Evolutionary conservation across 2,797 vertebrate genomes (phyloP).

Genomic region (Naso thynnoides): DNA sequence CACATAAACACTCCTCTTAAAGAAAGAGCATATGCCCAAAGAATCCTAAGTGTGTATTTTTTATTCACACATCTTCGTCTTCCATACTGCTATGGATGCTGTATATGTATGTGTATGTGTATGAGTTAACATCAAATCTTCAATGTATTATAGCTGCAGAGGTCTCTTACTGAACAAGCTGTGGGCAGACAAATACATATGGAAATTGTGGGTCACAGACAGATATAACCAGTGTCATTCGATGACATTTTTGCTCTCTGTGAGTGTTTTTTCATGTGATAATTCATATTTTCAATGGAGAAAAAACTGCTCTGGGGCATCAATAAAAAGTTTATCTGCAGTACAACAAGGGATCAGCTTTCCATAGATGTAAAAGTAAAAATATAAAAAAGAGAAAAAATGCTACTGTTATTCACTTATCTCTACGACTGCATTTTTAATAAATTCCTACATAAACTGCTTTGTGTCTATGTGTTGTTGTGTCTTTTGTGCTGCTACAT

Average conservation of each 20-base stretch:
- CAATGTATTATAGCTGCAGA: slow-evolving; percentile 21
- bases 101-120: background rate
- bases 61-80: slow-evolving; percentile 3
- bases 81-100: background rate
- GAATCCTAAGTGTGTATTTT: slow-evolving; percentile 13
- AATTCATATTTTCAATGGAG: background rate
- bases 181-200: slow-evolving; percentile 9
- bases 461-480: background rate
- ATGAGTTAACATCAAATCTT: slow-evolving; percentile 20
- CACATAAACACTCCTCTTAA: slow-evolving; percentile 23
- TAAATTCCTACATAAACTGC: background rate
- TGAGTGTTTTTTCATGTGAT: background rate
- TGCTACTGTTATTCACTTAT: no score
- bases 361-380: slow-evolving; percentile 3
- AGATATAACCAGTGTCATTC: slow-evolving; percentile 7
- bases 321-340: background rate
- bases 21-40: slow-evolving; percentile 9
- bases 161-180: slow-evolving; percentile 21
- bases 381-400: background rate
- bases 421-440: background rate
- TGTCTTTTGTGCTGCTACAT: background rate
- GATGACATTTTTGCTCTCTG: background rate
- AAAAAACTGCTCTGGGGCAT: background rate
- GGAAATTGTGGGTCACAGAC: slow-evolving; percentile 9
- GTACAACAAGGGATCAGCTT: background rate